Percentiles rank a stretch among this genome's conserved stretches.
Evolutionary conservation across 2,113 vertebrate species (phyloP).

Genomic region (Phaethon lepturus): DNA sequence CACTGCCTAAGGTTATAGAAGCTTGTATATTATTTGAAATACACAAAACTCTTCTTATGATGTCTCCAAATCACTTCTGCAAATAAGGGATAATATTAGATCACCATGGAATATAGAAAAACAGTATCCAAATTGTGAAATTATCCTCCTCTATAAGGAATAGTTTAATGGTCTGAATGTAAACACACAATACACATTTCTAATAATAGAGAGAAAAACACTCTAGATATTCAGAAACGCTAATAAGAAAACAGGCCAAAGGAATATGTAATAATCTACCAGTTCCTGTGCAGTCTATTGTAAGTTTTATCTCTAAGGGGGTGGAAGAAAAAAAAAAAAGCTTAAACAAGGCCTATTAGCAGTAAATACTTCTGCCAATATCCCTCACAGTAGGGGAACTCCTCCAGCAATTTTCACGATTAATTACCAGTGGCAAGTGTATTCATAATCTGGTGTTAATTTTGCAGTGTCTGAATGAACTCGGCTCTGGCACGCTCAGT

Average conservation of each 20-base stretch:
- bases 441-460: conserved; percentile 85
- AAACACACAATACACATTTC: neutral
- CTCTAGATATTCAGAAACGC: neutral
- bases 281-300: conserved; percentile 37
- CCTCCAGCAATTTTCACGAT: conserved; percentile 73
- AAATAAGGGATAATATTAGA: conserved; percentile 15
- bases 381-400: conserved; percentile 77
- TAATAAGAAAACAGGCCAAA: conserved; percentile 19
- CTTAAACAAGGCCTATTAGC: conserved; percentile 82
- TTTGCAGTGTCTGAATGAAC: conserved; percentile 77
- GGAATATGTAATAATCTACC: conserved; percentile 34
- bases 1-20: conserved; percentile 32
- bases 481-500: conserved; percentile 56
- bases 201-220: neutral
- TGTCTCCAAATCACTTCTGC: conserved; percentile 45
- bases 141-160: neutral
- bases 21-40: conserved; percentile 36
- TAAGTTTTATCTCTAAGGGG: conserved; percentile 68
- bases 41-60: conserved; percentile 36
- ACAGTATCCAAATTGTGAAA: neutral
- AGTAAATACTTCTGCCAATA: conserved; percentile 81
- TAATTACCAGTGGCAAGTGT: conserved; percentile 76
- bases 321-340: conserved; percentile 58
- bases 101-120: neutral
- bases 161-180: neutral